Evolutionary conservation across 23 tunicate genomes (phyloP), one percentile per base, ranked within the genome.

Genomic region (Halocynthia aurantium): DNA sequence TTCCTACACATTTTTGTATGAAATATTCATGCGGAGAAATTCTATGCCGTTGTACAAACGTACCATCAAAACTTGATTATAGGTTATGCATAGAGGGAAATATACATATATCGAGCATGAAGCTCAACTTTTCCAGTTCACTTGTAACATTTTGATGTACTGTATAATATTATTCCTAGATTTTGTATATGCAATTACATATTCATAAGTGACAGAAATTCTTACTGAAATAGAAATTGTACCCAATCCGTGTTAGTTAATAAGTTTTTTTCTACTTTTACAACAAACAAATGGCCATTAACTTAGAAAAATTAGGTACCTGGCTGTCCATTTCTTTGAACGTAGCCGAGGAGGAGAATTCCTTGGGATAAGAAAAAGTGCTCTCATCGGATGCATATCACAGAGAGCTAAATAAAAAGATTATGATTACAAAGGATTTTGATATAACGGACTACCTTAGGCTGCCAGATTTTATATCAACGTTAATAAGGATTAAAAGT

Each of bases 361-460:
- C 64, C 99, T 83, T 53, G 99, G 99, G 57, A 96, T 96, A 17
- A 96, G 89, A 76, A 96, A 96, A 44, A 96, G 86, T 11, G 99
- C 99, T 78, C 99, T 56, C 99, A 96, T 96, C 55, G 99, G 99
- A 79, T 96, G 99, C 96, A 96, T 90, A 57, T 96, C 96, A 81
- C 99, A 96, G 19, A 96, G 68, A 17, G 99, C 98, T 92, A 75
- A 40, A 77, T 40, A 65, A n/a, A 4, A 31, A 31, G 44, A 31
- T 0, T 31, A 31, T 0, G 4, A 31, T 31, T 31, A 31, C 44
- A 31, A 31, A 31, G 44, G 44, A 31, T 31, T 31, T 31, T 31
- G 44, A 31, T 31, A 31, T 31, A 31, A 31, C 44, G 44, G 44
- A 31, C 44, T 31, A 31, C 44, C 44, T 4, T 31, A 31, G 4